Conservation (phyloP, 2,888 invertebrate species). For the Cephalotes varians region DNA sequence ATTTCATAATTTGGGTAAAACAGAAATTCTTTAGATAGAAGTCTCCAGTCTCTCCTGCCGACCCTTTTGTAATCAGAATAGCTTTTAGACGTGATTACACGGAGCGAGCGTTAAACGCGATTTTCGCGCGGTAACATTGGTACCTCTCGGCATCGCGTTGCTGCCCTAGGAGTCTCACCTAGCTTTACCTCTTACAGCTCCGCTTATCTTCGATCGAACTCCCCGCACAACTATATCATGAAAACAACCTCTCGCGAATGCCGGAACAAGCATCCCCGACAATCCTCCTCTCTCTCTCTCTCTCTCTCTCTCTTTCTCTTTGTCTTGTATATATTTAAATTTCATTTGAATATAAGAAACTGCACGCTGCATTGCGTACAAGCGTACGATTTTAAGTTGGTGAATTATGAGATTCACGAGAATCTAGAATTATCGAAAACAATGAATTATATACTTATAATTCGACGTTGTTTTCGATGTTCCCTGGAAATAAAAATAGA, state of each 20-base stretch:
- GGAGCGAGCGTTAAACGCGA: neutral
- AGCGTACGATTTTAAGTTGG: neutral
- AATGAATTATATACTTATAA: neutral
- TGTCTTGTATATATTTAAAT: neutral
- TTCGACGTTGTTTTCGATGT: neutral
- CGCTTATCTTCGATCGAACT: slow-evolving; percentile 46
- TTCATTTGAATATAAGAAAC: neutral
- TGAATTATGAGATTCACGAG: neutral
- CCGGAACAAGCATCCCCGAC: neutral
- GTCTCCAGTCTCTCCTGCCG: too few relatives aligned
- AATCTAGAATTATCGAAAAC: neutral
- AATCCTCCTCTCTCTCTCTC: neutral
- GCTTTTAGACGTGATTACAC: neutral
- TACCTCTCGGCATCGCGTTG: slow-evolving; percentile 18
- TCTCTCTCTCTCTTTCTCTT: neutral
- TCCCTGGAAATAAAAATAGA: neutral
- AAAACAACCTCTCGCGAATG: neutral
- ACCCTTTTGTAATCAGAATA: too few relatives aligned
- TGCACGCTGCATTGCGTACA: neutral
- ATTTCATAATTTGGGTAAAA: too few relatives aligned
- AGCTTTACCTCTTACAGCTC: slow-evolving; percentile 15
- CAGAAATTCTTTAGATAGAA: too few relatives aligned
- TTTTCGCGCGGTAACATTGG: slow-evolving; percentile 29
- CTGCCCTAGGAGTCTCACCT: slow-evolving; percentile 34
- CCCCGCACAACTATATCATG: slow-evolving; percentile 30